Evolutionary conservation across 1,140 invertebrate genomes (phyloP).

Genomic region (Stegodyphus mimosarum): DNA sequence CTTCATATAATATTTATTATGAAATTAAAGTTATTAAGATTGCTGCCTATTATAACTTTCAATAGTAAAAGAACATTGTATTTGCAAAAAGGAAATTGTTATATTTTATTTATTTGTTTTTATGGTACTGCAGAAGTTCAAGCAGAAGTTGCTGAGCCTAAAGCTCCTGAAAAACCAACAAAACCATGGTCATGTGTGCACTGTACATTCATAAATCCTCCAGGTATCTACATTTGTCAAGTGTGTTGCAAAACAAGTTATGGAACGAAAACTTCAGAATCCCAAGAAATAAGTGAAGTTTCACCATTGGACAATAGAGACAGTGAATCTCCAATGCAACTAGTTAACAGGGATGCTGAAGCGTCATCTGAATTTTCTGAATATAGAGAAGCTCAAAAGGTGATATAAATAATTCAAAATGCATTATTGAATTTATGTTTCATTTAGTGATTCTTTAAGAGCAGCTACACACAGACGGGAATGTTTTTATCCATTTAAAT

Average conservation of each 20-base stretch:
- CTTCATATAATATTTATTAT: too few relatives aligned
- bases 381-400: constrained; percentile 41
- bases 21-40: too few relatives aligned
- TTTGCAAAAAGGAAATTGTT: too few relatives aligned
- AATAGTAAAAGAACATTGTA: too few relatives aligned
- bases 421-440: constrained; percentile 14
- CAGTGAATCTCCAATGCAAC: constrained; percentile 29
- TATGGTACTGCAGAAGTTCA: background rate
- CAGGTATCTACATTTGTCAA: constrained; percentile 80
- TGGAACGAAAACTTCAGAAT: background rate
- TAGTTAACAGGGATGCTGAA: constrained; percentile 45
- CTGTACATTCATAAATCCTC: constrained; percentile 89
- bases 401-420: constrained; percentile 40
- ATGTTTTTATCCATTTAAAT: too few relatives aligned
- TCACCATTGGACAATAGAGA: background rate
- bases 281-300: background rate
- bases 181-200: constrained; percentile 85
- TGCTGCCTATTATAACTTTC: too few relatives aligned
- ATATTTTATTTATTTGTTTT: background rate
- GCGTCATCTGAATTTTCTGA: constrained; percentile 26
- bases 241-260: constrained; percentile 85
- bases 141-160: background rate
- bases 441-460: too few relatives aligned
- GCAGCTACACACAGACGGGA: too few relatives aligned
- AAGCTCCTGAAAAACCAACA: constrained; percentile 61